Evolutionary conservation across 2,888 invertebrate genomes (phyloP), one percentile per base, ranked within the genome.

Genomic region (Agrochola macilenta): DNA sequence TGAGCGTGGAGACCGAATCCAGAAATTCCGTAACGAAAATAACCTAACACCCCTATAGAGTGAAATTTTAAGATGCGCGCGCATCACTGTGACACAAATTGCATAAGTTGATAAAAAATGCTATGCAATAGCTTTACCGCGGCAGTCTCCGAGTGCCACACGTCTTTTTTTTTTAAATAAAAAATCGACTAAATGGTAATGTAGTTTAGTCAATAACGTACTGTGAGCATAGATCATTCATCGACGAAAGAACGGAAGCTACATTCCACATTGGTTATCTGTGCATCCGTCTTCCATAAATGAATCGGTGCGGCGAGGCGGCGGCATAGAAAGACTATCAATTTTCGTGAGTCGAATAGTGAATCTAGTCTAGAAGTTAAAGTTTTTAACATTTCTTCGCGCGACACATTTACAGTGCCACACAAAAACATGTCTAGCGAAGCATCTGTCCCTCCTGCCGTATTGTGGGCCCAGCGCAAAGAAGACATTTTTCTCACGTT

Each of bases 391-490:
- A 69, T 78, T 76, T 79, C 61, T 74, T 65, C 61, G 69, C 69
- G 76, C 69, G 39, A 58, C 35, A 70, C 20, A 69, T 80, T 81
- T 63, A 64, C 39, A 54, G 54, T 82, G 72, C 52, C 52, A 74
- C 72, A 74, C 69, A 79, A 57, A 85, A 91, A 74, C 81, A 96
- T 96, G 96, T 92, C 96, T 90, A 97, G 97, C 92, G 95, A 97
- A 93, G 95, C 91, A 89, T 89, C 93, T 88, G 93, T 93, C 79
- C 98, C 98, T 91, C 99, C 99, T 83, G 97, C 98, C 84, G 98
- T 99, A 89, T 97, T 98, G 95, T 99, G 99, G 99, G 99, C 99
- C 77, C 99, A 99, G 95, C 97, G 99, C 91, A 98, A 97, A 90
- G 97, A 98, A 91, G 97, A 98, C 90, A 95, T 99, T 84, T 99